phyloP scores from a whole-genome alignment of 1,140 invertebrate genomes.

The Galendromus occidentalis region DNA sequence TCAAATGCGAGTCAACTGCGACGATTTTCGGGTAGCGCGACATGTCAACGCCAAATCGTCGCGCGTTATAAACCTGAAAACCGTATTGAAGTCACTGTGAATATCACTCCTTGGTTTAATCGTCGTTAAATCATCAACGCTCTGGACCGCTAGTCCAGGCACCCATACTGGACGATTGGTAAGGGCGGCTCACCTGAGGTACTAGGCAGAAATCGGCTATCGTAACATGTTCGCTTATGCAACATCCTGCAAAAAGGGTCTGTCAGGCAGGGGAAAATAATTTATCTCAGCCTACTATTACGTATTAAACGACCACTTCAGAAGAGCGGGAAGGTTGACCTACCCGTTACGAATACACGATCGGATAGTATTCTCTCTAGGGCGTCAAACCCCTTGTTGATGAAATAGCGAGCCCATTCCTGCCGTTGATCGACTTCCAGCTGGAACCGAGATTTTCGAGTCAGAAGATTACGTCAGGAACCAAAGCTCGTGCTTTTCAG shows the following conservation, averaged over 20 bases:
- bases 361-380: conserved; percentile 1
- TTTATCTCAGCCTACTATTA: too few species aligned
- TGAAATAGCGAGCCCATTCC: conserved; percentile 75
- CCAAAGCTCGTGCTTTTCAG: too few species aligned
- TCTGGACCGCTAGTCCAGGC: too few species aligned
- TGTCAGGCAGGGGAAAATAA: too few species aligned
- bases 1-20: conserved; percentile 39
- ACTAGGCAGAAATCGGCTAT: conserved; percentile 85
- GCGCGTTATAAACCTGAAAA: conserved; percentile 18
- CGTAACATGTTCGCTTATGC: conserved; percentile 76
- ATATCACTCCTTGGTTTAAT: too few species aligned
- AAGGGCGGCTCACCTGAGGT: conserved; percentile 81
- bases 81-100: too few species aligned
- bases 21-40: conserved; percentile 49
- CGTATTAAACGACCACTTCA: too few species aligned
- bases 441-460: background rate
- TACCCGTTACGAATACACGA: conserved; percentile 4
- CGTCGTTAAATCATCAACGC: too few species aligned
- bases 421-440: conserved; percentile 30
- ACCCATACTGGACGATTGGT: too few species aligned
- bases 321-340: too few species aligned
- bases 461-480: too few species aligned
- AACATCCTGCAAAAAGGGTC: conserved; percentile 44
- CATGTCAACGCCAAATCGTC: conserved; percentile 71
- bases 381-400: conserved; percentile 55